Evolutionary conservation across 2,888 invertebrate genomes (phyloP), one percentile per base, ranked within the genome.

Genomic region (Plusia festucae): DNA sequence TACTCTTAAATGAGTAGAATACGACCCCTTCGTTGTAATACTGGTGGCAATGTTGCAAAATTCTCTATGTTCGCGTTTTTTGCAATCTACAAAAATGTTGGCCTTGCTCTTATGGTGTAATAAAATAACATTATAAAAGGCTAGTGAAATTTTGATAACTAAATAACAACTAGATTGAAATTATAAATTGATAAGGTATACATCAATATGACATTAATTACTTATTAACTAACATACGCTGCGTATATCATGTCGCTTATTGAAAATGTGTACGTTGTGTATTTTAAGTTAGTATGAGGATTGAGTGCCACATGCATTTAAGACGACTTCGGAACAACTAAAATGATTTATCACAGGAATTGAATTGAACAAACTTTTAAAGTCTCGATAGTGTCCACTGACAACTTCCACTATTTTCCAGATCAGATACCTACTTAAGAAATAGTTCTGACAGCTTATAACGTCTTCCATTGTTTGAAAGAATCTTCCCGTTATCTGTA

Each of bases 101-200:
- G 91, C 92, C 91, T 93, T 93, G 91, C 91, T 91, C 90, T 92
- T 90, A 89, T 90, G 86, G 86, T 91, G 88, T 92, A 90, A 85
- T 88, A 88, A 91, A 89, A 87, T 91, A 89, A 91, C 90, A 92
- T 90, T 91, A 85, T 91, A 91, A 93, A 95, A 95, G 95, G 95
- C 95, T 95, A 95, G 95, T 95, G 95, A 95, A 92, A 91, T 94
- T 95, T 95, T 94, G 92, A 94, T 94, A 94, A 91, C 88, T 90
- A 88, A 91, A 91, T 90, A 91, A 91, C 91, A 91, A 86, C 90
- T 94, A 94, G 91, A 93, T 90, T 91, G 92, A 90, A 91, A 89
- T 88, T 89, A 87, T 90, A 90, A 91, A 91, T 88, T 88, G 77
- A 85, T 91, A 92, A 90, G 87, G 81, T 90, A 85, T 85, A 87